Conservation (phyloP, 2,888 invertebrate species). For the Ctenicera cuprea region DNA sequence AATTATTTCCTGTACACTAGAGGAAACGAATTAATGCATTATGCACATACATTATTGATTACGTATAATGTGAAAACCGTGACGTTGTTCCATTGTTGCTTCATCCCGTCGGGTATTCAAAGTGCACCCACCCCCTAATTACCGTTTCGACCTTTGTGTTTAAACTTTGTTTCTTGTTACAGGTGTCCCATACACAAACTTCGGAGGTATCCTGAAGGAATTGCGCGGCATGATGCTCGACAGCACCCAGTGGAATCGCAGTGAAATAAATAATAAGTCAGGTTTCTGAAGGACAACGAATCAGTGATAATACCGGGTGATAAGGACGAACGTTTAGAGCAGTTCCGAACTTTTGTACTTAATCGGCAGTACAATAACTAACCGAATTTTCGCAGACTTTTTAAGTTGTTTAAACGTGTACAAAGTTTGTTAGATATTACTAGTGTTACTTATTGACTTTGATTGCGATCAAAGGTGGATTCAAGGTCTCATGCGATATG, state of each 20-base stretch:
- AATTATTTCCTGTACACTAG: conserved; percentile 70
- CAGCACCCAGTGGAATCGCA: conserved; percentile 22
- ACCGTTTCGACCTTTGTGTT: conserved; percentile 1
- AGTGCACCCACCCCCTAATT: conserved; percentile 29
- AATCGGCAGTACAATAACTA: conserved; percentile 25
- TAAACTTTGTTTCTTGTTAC: conserved; percentile 48
- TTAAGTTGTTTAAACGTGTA: conserved; percentile 53
- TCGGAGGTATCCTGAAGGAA: conserved; percentile 14
- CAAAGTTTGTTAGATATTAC: conserved; percentile 57
- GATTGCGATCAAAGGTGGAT: conserved; percentile 39
- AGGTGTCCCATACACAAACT: conserved; percentile 55
- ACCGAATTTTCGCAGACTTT: conserved; percentile 42
- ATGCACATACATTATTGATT: conserved; percentile 72
- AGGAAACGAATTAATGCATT: conserved; percentile 72
- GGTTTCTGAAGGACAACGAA: conserved; percentile 65
- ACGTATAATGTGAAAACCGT: conserved; percentile 75
- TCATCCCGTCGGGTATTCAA: conserved; percentile 47
- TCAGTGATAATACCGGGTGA: conserved; percentile 60
- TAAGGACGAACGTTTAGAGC: conserved; percentile 42
- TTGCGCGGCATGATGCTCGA: not conserved
- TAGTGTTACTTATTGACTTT: conserved; percentile 49
- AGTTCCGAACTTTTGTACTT: conserved; percentile 30
- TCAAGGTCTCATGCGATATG: conserved; percentile 49
- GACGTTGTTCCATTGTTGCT: conserved; percentile 66
- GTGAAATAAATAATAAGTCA: conserved; percentile 50